These are phyloP conservation scores for Ctenomys sociabilis DNA, from an alignment of 2,113 vertebrate species.

Conservation along the genomic window DNA sequence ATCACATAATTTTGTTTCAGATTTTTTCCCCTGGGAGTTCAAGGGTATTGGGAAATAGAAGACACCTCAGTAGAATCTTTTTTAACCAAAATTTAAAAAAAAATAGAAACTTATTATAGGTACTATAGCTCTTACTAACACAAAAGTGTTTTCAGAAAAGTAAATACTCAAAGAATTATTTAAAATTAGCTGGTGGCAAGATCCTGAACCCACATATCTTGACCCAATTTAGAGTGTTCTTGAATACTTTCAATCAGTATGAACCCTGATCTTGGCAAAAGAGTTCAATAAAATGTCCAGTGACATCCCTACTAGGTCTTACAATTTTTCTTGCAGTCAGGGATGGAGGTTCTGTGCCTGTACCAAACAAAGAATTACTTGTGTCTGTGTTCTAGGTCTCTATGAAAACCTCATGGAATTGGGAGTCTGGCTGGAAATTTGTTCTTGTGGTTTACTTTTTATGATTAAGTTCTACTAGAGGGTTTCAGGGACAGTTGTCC, in stretches of 20 bases:
- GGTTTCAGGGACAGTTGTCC: not conserved
- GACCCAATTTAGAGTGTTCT: not conserved
- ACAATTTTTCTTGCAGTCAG: slow-evolving; percentile 17
- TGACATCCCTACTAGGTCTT: not conserved
- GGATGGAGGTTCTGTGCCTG: not conserved
- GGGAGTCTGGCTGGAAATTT: slow-evolving; percentile 57
- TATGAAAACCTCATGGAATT: not conserved
- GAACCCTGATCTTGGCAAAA: not conserved
- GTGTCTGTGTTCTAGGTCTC: slow-evolving; percentile 5
- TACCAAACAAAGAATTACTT: not conserved
- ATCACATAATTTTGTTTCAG: not conserved
- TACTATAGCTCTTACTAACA: not conserved
- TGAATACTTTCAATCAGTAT: not conserved
- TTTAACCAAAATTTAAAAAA: slow-evolving; percentile 16
- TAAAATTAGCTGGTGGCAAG: not conserved
- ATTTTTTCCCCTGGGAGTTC: not conserved
- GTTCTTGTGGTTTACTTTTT: not conserved
- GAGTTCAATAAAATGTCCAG: not conserved
- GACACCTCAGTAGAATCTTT: slow-evolving; percentile 10
- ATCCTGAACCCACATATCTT: not conserved
- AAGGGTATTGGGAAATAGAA: not conserved
- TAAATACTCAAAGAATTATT: not conserved
- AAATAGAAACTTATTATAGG: slow-evolving; percentile 18
- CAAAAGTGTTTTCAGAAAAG: slow-evolving; percentile 21
- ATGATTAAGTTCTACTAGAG: not conserved